Conservation (phyloP, 2,888 invertebrate genomes). For the Phorcus lineatus region DNA sequence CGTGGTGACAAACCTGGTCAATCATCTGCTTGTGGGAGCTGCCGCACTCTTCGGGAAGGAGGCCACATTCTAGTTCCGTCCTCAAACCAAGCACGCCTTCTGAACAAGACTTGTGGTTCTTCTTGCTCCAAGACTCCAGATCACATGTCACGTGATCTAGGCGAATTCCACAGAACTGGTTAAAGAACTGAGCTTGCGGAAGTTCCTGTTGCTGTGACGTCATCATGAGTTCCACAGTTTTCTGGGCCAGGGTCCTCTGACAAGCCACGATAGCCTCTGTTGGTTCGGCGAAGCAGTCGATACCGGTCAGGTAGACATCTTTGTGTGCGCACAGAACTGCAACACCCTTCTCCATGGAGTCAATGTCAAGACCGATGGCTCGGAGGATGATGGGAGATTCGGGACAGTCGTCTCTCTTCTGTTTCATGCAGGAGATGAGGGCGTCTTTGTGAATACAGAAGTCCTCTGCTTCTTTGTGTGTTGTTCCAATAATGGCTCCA, state of each 20-base stretch:
- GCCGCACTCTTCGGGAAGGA: constrained; percentile 36
- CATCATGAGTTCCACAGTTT: neutral
- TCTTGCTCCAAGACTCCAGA: constrained; percentile 36
- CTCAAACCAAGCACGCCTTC: constrained; percentile 39
- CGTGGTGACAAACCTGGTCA: constrained; percentile 3
- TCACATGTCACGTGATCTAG: constrained; percentile 38
- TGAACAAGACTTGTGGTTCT: constrained; percentile 40
- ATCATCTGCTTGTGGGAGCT: constrained; percentile 10
- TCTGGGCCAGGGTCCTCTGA: neutral
- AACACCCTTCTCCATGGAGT: constrained; percentile 39
- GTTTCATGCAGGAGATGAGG: constrained; percentile 37
- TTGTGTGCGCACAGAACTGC: constrained; percentile 35
- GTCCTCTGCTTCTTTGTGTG: constrained; percentile 16
- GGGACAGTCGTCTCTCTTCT: constrained; percentile 34
- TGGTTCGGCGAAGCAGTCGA: constrained; percentile 8
- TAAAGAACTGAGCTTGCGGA: neutral
- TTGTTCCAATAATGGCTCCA: constrained; percentile 40
- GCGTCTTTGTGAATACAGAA: constrained; percentile 35
- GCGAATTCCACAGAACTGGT: constrained; percentile 13
- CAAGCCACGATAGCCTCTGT: constrained; percentile 3
- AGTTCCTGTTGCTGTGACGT: constrained; percentile 2
- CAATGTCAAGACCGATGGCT: constrained; percentile 36
- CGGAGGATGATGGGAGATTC: constrained; percentile 38
- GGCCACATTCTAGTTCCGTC: constrained; percentile 43
- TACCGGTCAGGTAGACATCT: neutral